Evolutionary conservation across 2,797 vertebrate species (phyloP).

Genomic region (Aplochiton taeniatus): DNA sequence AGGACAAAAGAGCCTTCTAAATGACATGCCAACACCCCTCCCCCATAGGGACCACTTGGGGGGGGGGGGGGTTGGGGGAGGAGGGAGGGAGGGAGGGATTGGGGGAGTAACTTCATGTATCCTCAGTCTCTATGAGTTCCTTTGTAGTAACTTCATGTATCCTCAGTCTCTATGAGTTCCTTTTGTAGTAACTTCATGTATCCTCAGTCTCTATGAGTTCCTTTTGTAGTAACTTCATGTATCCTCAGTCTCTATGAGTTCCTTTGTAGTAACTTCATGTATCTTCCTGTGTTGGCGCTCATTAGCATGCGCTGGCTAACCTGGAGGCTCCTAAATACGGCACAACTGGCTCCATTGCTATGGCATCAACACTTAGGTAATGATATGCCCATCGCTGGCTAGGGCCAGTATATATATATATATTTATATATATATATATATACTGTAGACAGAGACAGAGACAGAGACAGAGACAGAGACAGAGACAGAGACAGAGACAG

Average conservation of each 20-base stretch:
- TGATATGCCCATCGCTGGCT: slow-evolving; percentile 69
- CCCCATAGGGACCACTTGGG: slow-evolving; percentile 22
- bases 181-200: neutral
- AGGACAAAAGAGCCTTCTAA: slow-evolving; percentile 38
- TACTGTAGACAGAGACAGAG: neutral
- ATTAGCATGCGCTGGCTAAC: slow-evolving; percentile 54
- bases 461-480: slow-evolving; percentile 19
- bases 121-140: too few relatives aligned
- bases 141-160: too few relatives aligned
- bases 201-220: too few relatives aligned
- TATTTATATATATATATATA: too few relatives aligned
- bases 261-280: too few relatives aligned
- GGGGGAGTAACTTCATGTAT: too few relatives aligned
- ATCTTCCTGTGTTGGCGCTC: too few relatives aligned
- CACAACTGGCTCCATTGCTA: slow-evolving; percentile 63
- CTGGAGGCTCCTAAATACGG: slow-evolving; percentile 46
- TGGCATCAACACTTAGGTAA: slow-evolving; percentile 73
- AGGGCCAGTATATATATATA: too few relatives aligned
- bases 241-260: too few relatives aligned
- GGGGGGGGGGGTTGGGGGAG: slow-evolving; percentile 10
- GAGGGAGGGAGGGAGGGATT: slow-evolving; percentile 23
- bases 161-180: neutral
- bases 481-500: slow-evolving; percentile 21
- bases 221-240: too few relatives aligned
- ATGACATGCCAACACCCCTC: slow-evolving; percentile 35